A percentile compares a stretch with the other conserved stretches of the same genome.
Conservation (phyloP, 1,140 invertebrate genomes). For the Ips typographus region DNA sequence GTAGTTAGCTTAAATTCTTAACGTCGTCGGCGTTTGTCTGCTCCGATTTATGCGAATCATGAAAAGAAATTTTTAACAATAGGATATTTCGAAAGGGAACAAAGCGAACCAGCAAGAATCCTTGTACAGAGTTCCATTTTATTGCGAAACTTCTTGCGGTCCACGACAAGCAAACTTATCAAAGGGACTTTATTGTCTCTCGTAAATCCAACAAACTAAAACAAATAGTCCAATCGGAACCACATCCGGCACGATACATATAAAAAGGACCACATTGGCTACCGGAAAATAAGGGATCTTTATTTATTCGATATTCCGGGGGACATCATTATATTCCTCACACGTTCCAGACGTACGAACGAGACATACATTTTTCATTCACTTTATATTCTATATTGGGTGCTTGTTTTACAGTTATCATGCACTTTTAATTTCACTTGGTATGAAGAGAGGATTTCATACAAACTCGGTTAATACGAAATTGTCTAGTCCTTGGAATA, state of each 20-base stretch:
- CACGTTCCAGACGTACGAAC: neutral
- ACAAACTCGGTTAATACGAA: too few relatives aligned
- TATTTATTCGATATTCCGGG: conserved; percentile 4
- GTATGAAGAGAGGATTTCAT: too few relatives aligned
- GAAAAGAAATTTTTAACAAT: too few relatives aligned
- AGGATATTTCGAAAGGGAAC: too few relatives aligned
- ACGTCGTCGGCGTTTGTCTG: too few relatives aligned
- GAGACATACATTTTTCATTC: neutral
- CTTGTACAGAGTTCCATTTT: too few relatives aligned
- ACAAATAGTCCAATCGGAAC: conserved; percentile 11
- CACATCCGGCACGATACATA: conserved; percentile 6
- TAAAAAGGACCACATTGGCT: neutral
- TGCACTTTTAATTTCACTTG: too few relatives aligned
- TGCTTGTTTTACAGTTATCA: too few relatives aligned
- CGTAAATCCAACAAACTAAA: conserved; percentile 10
- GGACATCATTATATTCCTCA: conserved; percentile 8
- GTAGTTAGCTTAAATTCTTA: too few relatives aligned
- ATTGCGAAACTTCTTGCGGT: neutral
- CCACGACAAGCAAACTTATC: conserved; percentile 2
- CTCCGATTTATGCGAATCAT: too few relatives aligned
- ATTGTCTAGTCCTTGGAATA: too few relatives aligned
- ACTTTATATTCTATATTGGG: neutral
- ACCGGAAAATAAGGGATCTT: neutral
- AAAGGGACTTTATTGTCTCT: conserved; percentile 8
- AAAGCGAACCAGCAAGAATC: too few relatives aligned